These are phyloP conservation scores for Pseudomugil tenellus DNA, from an alignment of 2,797 vertebrate species.

Conservation along the genomic window DNA sequence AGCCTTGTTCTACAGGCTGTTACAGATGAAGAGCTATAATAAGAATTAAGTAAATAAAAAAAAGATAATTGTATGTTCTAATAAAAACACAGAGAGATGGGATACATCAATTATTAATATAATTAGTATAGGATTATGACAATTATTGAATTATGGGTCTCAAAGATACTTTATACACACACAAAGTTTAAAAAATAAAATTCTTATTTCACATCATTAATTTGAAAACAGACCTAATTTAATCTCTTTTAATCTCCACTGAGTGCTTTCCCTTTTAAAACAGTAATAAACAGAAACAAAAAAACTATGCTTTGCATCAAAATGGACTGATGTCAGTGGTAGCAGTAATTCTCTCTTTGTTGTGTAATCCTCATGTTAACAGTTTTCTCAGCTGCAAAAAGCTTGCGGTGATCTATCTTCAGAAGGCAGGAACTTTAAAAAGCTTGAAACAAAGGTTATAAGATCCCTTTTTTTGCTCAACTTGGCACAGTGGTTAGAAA, in stretches of 20 bases:
- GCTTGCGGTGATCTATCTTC: not conserved
- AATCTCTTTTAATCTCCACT: not conserved
- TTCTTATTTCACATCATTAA: conserved; percentile 3
- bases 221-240: conserved; percentile 35
- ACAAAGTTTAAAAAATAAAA: not conserved
- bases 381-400: not conserved
- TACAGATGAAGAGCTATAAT: not conserved
- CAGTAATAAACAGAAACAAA: not conserved
- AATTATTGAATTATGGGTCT: conserved; percentile 50
- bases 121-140: conserved; percentile 55
- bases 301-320: not conserved
- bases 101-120: conserved; percentile 59
- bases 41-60: not conserved
- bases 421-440: not conserved
- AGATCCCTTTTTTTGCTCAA: not conserved
- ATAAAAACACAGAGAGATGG: conserved; percentile 34
- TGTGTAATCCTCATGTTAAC: not conserved
- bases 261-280: not conserved
- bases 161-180: conserved; percentile 37
- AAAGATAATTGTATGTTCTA: conserved; percentile 12
- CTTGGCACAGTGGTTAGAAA: not conserved
- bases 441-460: not conserved
- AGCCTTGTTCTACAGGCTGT: too few relatives aligned
- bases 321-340: not conserved
- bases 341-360: not conserved